Conservation (phyloP, 2,888 invertebrate genomes). For the Drosophila recens region DNA sequence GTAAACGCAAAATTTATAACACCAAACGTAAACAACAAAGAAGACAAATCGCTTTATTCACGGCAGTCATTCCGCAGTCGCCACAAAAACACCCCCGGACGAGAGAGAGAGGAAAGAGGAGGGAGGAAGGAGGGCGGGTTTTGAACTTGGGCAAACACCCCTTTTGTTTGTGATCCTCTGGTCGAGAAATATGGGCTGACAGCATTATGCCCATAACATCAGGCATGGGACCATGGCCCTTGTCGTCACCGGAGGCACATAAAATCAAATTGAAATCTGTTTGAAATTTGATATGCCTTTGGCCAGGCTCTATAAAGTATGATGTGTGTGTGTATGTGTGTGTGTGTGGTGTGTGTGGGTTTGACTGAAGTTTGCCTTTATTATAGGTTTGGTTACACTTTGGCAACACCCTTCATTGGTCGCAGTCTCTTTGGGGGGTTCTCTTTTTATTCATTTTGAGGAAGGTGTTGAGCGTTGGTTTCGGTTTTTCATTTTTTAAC, state of each 20-base stretch:
- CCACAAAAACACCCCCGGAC: constrained; percentile 68
- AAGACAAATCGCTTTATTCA: constrained; percentile 82
- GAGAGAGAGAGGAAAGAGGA: neutral
- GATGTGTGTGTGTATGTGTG: constrained; percentile 30
- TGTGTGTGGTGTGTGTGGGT: constrained; percentile 12
- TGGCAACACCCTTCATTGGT: constrained; percentile 19
- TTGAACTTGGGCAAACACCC: constrained; percentile 53
- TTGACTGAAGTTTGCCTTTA: constrained; percentile 27
- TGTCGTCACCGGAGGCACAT: constrained; percentile 63
- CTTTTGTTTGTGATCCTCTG: constrained; percentile 54
- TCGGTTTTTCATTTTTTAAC: neutral
- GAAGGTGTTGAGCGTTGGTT: constrained; percentile 26
- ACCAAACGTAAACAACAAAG: constrained; percentile 78
- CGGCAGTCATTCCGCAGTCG: constrained; percentile 62
- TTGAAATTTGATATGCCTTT: constrained; percentile 81
- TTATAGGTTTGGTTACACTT: constrained; percentile 35
- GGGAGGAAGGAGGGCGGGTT: neutral
- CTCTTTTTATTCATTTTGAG: neutral
- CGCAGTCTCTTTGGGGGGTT: constrained; percentile 5
- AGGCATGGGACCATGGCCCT: constrained; percentile 23
- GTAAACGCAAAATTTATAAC: constrained; percentile 74
- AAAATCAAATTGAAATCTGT: constrained; percentile 83
- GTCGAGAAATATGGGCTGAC: constrained; percentile 57
- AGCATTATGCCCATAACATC: constrained; percentile 53
- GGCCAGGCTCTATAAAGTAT: constrained; percentile 31